phyloP scores from a whole-genome alignment of 2,888 invertebrate genomes.

The Troides aeacus region DNA sequence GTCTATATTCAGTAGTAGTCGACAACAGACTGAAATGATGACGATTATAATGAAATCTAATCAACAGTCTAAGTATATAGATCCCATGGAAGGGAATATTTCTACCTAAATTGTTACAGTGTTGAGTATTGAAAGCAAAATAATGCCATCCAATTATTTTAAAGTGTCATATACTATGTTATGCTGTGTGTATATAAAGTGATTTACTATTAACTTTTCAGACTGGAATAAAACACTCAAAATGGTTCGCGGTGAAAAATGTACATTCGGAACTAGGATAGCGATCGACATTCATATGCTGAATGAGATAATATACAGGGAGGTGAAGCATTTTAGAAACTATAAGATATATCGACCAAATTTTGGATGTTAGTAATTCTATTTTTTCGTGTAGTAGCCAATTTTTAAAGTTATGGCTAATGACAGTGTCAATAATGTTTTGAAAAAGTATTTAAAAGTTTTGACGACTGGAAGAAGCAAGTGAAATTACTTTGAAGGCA shows the following conservation, averaged over 20 bases:
- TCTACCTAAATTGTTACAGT: background rate
- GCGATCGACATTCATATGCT: constrained; percentile 70
- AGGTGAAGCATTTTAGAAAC: constrained; percentile 67
- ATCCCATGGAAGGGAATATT: no score
- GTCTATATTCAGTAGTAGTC: no score
- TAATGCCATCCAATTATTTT: background rate
- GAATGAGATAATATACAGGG: constrained; percentile 67
- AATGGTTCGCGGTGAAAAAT: background rate
- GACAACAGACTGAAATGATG: no score
- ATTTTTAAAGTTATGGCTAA: no score
- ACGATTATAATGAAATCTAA: no score
- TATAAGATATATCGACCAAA: constrained; percentile 72
- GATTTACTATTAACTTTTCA: background rate
- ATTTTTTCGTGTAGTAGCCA: background rate
- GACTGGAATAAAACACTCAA: background rate
- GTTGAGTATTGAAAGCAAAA: background rate
- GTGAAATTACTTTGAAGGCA: no score
- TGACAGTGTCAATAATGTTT: no score
- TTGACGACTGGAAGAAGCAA: no score
- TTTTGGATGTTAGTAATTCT: constrained; percentile 64
- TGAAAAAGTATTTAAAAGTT: no score
- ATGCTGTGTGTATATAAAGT: background rate
- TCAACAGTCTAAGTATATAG: no score
- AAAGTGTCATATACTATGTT: background rate
- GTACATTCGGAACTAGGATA: constrained; percentile 53